Conservation (phyloP, 2,888 invertebrate species). For the Eupithecia abbreviata region DNA sequence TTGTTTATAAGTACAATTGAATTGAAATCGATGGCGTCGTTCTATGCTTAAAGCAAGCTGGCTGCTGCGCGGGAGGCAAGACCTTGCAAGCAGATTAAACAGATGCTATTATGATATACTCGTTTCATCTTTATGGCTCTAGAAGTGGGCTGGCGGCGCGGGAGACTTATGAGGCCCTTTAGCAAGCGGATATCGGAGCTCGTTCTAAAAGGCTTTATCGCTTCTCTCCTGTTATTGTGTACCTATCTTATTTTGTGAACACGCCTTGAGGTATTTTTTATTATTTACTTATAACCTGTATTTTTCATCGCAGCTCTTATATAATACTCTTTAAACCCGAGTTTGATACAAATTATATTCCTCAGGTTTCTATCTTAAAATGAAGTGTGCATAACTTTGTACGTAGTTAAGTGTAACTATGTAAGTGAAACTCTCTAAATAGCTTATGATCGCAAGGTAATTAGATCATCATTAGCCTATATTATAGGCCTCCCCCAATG, state of each 20-base stretch:
- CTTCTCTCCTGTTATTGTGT: background rate
- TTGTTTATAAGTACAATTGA: background rate
- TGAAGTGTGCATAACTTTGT: no score
- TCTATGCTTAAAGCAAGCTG: background rate
- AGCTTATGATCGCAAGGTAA: no score
- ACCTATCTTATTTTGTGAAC: background rate
- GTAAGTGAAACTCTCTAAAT: no score
- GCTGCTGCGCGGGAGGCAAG: background rate
- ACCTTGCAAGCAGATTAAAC: background rate
- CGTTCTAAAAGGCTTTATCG: conserved; percentile 3
- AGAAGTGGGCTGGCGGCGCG: conserved; percentile 4
- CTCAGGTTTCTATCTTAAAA: no score
- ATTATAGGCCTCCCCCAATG: no score
- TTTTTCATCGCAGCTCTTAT: no score
- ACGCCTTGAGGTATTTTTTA: background rate
- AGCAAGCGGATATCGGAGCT: conserved; percentile 9
- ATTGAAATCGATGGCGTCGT: background rate
- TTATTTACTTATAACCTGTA: no score
- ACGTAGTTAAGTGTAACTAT: no score
- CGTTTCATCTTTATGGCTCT: background rate
- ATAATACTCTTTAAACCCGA: no score
- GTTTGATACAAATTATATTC: no score
- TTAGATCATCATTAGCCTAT: no score
- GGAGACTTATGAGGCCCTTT: conserved; percentile 15
- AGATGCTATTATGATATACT: background rate